phyloP scores from a whole-genome alignment of 2,888 invertebrate genomes.

The Oscheius sp. region DNA sequence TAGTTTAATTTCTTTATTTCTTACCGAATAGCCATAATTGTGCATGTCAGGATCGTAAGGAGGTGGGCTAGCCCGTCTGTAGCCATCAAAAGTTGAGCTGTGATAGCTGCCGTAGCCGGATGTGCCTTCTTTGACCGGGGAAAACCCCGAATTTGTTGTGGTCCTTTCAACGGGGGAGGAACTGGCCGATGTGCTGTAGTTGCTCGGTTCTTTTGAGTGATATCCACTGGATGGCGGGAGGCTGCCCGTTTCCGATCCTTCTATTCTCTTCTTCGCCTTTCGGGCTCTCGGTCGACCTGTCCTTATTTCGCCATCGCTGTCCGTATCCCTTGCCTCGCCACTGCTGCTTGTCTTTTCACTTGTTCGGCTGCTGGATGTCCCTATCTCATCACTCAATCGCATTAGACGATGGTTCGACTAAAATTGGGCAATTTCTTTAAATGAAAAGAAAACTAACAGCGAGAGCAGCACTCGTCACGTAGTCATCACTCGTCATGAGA shows the following conservation, averaged over 20 bases:
- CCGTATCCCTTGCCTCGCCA: conserved; percentile 53
- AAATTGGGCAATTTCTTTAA: conserved; percentile 1
- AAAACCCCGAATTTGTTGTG: conserved; percentile 58
- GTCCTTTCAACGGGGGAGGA: conserved; percentile 50
- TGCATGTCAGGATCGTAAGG: conserved; percentile 47
- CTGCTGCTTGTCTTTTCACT: conserved; percentile 53
- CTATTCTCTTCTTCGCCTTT: conserved; percentile 43
- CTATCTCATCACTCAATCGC: conserved; percentile 52
- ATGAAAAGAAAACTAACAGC: no score
- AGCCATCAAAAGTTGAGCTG: conserved; percentile 13
- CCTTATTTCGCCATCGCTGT: conserved; percentile 49
- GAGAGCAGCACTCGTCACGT: conserved; percentile 64
- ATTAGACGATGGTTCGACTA: conserved; percentile 37
- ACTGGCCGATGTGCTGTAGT: conserved; percentile 57
- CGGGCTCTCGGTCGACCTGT: conserved; percentile 34
- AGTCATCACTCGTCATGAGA: conserved; percentile 66
- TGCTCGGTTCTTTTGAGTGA: conserved; percentile 65
- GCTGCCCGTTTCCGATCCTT: conserved; percentile 42
- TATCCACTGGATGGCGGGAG: conserved; percentile 68
- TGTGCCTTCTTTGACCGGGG: conserved; percentile 38
- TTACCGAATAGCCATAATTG: conserved; percentile 29
- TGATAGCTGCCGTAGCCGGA: conserved; percentile 39
- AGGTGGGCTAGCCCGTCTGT: conserved; percentile 44
- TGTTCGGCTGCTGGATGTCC: conserved; percentile 50
- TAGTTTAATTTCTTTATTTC: neutral